These are phyloP conservation scores for Bactericera cockerelli DNA, from an alignment of 1,140 invertebrate species.

Conservation along the genomic window DNA sequence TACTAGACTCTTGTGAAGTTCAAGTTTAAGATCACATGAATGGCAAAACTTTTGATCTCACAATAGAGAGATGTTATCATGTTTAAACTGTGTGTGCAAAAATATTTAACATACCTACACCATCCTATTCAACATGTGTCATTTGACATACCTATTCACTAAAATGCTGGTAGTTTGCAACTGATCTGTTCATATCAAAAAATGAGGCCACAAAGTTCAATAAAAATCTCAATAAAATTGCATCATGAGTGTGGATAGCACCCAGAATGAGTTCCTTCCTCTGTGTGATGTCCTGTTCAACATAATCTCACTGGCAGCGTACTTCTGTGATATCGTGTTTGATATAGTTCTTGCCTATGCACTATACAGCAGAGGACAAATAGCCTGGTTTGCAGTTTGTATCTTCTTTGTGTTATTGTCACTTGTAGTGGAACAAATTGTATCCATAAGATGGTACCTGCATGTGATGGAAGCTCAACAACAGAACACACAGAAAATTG, in stretches of 20 bases:
- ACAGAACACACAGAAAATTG: conserved; percentile 15
- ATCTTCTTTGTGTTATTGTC: conserved; percentile 49
- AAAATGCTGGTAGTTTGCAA: too few species aligned
- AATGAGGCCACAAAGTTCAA: too few species aligned
- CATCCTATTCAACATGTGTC: too few species aligned
- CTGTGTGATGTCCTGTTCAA: conserved; percentile 81
- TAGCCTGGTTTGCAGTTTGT: conserved; percentile 42
- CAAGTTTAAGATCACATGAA: too few species aligned
- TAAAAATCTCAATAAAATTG: too few species aligned
- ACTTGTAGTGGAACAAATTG: conserved; percentile 46
- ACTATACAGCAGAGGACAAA: conserved; percentile 45
- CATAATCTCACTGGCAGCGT: conserved; percentile 75
- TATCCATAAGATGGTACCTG: conserved; percentile 33
- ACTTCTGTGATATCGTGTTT: conserved; percentile 82
- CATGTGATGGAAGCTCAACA: conserved; percentile 16
- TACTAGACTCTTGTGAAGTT: too few species aligned
- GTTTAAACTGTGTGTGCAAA: too few species aligned
- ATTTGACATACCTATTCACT: too few species aligned
- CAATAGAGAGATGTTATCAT: too few species aligned
- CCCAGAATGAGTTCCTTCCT: conserved; percentile 49
- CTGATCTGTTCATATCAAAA: too few species aligned
- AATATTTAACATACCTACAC: too few species aligned
- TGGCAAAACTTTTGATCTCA: too few species aligned
- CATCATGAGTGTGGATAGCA: conserved; percentile 1
- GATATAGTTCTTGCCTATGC: conserved; percentile 72